Base-by-base conservation (phyloP, 1,140 invertebrate genomes). In the Zaprionus ghesquierei region DNA sequence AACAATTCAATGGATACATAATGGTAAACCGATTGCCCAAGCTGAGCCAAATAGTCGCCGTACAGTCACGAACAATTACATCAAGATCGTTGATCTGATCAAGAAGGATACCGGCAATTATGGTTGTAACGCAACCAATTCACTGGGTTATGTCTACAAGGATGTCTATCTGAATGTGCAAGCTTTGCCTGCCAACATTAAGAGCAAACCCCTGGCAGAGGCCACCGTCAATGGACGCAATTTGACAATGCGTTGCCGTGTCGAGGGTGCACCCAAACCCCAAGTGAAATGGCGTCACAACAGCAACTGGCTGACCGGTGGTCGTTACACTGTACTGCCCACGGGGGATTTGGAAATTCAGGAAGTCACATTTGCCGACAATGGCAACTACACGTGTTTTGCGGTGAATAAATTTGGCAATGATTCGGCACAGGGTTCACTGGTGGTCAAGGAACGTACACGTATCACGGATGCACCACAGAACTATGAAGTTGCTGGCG, bases 111-210 rank as follows among this genome's bases (percentile, higher is more conserved):
- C 98, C 5, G 98, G 98, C 65, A 99, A 99, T 92, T 98, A 99
- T 90, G 98, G 99, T 51, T 99, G 99, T 93, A 99, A 99, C 93
- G 98, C 98, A 1, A 99, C 98, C 66, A 99, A 99, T 92, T 96
- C 96, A n/a, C 94, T 98, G 75, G 99, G 99, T 29, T 99, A 99
- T 92, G 97, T 99, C 12, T 99, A 98, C 93, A 98, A 98, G 90
- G 98, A 99, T 94, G 97, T 99, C 44, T 99, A 97, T 89, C 95
- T 99, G 5, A 99, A 99, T 93, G 98, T 99, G 6, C 93, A 98
- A 76, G 97, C 97, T 12, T 93, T 99, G 56, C 95, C 97, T 31
- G 98, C 99, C 18, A 96, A 97, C 89, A 98, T 99, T 64, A 95
- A 95, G 12, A 95, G 97, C 84, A 94, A 96, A 1, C 98, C 98